Conservation (phyloP, 1,140 invertebrate genomes). For the Cyclina sinensis region DNA sequence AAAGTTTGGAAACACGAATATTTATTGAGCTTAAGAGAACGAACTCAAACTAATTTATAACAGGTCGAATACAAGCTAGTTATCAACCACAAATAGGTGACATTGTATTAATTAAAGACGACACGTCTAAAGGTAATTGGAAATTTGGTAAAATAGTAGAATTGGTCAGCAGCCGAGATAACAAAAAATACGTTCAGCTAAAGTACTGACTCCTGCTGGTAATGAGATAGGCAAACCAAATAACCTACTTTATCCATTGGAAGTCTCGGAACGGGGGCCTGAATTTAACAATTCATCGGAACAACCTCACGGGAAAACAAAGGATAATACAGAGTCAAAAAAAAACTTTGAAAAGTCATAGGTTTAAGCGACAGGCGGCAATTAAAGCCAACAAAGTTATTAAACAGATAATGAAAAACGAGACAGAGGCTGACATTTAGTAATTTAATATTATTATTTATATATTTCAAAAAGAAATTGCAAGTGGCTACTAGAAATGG, state of each 20-base stretch:
- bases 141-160: constrained; percentile 39
- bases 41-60: neutral
- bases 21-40: constrained; percentile 7
- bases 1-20: constrained; percentile 4
- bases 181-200: constrained; percentile 13
- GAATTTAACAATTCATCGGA: neutral
- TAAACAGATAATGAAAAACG: neutral
- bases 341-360: neutral
- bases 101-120: constrained; percentile 40
- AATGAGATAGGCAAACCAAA: constrained; percentile 4
- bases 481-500: neutral
- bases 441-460: neutral
- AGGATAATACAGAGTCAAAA: neutral
- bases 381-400: neutral
- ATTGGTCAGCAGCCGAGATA: constrained; percentile 24
- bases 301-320: neutral
- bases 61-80: neutral
- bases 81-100: constrained; percentile 17
- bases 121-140: constrained; percentile 23
- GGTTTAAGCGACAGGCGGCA: neutral
- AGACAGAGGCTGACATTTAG: neutral
- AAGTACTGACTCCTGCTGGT: neutral
- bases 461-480: neutral
- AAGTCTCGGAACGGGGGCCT: neutral
- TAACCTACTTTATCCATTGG: constrained; percentile 30